phyloP scores from a whole-genome alignment of 2,113 vertebrate genomes.

The Tachuris rubrigastra region DNA sequence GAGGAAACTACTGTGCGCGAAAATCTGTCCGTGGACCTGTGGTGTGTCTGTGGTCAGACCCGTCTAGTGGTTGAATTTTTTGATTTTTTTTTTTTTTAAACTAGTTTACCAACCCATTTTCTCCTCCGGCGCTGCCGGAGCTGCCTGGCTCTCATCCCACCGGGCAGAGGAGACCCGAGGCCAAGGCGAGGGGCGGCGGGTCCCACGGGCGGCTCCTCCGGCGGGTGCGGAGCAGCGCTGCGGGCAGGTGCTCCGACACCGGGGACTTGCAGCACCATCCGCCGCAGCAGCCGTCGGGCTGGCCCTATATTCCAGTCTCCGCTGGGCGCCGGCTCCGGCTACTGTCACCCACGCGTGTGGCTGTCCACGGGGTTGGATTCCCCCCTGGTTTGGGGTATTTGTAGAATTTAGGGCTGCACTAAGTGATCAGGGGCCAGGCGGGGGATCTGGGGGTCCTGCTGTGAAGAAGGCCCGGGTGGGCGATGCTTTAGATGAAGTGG shows the following conservation, averaged over 20 bases:
- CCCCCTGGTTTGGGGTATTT: background rate
- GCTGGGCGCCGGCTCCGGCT: background rate
- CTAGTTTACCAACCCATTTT: fast-evolving
- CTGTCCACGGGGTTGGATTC: background rate
- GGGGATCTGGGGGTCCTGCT: background rate
- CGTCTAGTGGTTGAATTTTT: background rate
- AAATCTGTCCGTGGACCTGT: background rate
- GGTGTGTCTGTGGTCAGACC: background rate
- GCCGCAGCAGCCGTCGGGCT: background rate
- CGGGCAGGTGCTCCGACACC: background rate
- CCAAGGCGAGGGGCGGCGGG: background rate
- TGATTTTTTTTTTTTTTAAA: background rate
- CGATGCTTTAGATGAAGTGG: background rate
- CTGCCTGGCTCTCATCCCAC: background rate
- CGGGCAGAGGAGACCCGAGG: background rate
- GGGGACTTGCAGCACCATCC: background rate
- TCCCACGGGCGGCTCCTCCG: background rate
- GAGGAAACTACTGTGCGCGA: background rate
- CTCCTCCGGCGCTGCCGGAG: background rate
- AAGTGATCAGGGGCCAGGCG: background rate
- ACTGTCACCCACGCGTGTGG: background rate
- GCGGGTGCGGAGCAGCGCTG: background rate
- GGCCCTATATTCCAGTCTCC: background rate
- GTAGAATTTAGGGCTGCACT: background rate
- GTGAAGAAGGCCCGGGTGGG: background rate